Conservation (phyloP, 2,888 invertebrate species). For the Halictus quadricinctus region DNA sequence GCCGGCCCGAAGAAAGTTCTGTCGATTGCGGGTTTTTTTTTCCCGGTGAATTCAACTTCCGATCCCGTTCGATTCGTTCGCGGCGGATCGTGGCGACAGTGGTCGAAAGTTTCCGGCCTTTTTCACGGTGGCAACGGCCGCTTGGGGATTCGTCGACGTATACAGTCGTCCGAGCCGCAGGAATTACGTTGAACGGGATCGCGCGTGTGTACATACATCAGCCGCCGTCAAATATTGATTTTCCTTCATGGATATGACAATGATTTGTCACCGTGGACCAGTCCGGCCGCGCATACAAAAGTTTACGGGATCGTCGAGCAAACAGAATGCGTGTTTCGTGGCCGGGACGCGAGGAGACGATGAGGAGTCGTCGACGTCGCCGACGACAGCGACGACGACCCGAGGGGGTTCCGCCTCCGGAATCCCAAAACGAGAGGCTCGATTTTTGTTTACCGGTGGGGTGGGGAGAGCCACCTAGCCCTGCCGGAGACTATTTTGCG, state of each 20-base stretch:
- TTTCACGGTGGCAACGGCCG: slow-evolving; percentile 30
- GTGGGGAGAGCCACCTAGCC: slow-evolving; percentile 2
- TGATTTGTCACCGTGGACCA: slow-evolving; percentile 77
- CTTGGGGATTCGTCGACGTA: slow-evolving; percentile 55
- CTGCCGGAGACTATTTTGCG: slow-evolving; percentile 57
- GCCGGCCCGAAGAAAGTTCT: neutral
- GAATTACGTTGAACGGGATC: slow-evolving; percentile 61
- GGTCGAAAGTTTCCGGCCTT: slow-evolving; percentile 1
- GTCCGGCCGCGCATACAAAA: slow-evolving; percentile 41
- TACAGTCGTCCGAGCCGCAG: slow-evolving; percentile 57
- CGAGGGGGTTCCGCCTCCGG: slow-evolving; percentile 27
- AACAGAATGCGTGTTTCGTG: slow-evolving; percentile 60
- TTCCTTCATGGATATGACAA: slow-evolving; percentile 77
- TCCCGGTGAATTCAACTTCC: slow-evolving; percentile 14
- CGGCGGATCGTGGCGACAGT: slow-evolving; percentile 3
- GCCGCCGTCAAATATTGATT: slow-evolving; percentile 80
- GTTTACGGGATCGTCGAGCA: slow-evolving; percentile 38
- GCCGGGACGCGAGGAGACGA: slow-evolving; percentile 17
- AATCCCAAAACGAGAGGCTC: slow-evolving; percentile 46
- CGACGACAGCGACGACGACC: neutral
- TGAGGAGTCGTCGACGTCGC: neutral
- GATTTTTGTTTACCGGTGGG: slow-evolving; percentile 55
- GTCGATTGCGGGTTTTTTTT: neutral
- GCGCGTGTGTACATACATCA: slow-evolving; percentile 68
- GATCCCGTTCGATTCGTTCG: slow-evolving; percentile 19